These are phyloP conservation scores for Polydrusus pterygomalis DNA, from an alignment of 2,888 invertebrate species.

Conservation along the genomic window DNA sequence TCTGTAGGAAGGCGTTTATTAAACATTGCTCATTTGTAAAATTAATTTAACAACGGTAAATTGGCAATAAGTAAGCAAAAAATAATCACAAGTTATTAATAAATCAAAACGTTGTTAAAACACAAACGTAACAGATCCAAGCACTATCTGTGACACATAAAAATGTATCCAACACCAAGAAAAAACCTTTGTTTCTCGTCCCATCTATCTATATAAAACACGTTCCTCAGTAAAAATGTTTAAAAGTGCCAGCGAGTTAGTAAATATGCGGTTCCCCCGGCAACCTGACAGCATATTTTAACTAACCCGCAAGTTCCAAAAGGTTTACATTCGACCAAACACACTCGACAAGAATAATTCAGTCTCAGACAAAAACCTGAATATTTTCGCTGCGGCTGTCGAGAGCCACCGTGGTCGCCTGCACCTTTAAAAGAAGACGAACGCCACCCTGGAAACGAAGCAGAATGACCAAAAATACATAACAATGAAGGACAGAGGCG, in stretches of 20 bases:
- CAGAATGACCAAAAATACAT: conserved; percentile 53
- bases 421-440: conserved; percentile 64
- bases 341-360: conserved; percentile 71
- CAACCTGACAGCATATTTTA: conserved; percentile 70
- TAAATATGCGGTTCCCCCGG: conserved; percentile 68
- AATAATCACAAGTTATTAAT: too few species aligned
- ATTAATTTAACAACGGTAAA: too few species aligned
- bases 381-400: conserved; percentile 67
- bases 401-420: conserved; percentile 70
- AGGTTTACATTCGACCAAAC: conserved; percentile 70
- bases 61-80: too few species aligned
- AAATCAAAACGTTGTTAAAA: too few species aligned
- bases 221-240: conserved; percentile 61
- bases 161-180: background rate
- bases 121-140: background rate
- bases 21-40: too few species aligned
- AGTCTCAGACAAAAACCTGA: conserved; percentile 69
- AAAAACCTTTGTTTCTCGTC: background rate
- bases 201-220: conserved; percentile 49
- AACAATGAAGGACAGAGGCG: conserved; percentile 43
- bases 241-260: conserved; percentile 67
- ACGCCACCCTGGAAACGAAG: conserved; percentile 65
- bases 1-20: too few species aligned
- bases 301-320: conserved; percentile 67
- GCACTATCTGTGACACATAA: background rate